Evolutionary conservation across 2,888 invertebrate genomes (phyloP).

Genomic region (Drosophila recens): DNA sequence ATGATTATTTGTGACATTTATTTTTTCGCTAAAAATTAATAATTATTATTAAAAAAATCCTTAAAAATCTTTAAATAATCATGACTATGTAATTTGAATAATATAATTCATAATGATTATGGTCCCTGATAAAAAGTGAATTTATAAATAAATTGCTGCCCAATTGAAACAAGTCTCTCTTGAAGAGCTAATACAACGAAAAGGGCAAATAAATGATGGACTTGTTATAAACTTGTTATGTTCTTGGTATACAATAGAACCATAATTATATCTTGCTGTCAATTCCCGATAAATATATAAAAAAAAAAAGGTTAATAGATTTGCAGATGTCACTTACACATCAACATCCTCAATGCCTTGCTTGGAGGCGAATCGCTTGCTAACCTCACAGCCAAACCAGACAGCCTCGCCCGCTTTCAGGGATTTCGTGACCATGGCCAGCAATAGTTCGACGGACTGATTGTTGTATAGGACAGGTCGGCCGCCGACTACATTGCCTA

Average conservation of each 20-base stretch:
- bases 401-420: constrained; percentile 93
- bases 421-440: constrained; percentile 91
- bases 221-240: background rate
- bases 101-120: too few relatives aligned
- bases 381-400: constrained; percentile 97
- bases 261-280: background rate
- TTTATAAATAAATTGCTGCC: too few relatives aligned
- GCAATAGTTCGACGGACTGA: constrained; percentile 92
- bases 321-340: constrained; percentile 87
- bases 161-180: too few relatives aligned
- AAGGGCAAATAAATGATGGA: background rate
- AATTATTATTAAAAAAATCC: too few relatives aligned
- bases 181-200: background rate
- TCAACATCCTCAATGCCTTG: constrained; percentile 92
- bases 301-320: background rate
- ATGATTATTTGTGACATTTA: too few relatives aligned
- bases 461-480: constrained; percentile 93
- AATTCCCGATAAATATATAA: background rate
- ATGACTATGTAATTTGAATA: too few relatives aligned
- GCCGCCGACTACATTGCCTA: constrained; percentile 95
- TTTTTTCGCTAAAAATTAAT: too few relatives aligned
- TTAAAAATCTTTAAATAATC: too few relatives aligned
- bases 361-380: constrained; percentile 91
- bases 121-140: too few relatives aligned
- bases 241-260: too few relatives aligned